phyloP scores from a whole-genome alignment of 2,888 invertebrate genomes.

The Eubasilissa splendida region DNA sequence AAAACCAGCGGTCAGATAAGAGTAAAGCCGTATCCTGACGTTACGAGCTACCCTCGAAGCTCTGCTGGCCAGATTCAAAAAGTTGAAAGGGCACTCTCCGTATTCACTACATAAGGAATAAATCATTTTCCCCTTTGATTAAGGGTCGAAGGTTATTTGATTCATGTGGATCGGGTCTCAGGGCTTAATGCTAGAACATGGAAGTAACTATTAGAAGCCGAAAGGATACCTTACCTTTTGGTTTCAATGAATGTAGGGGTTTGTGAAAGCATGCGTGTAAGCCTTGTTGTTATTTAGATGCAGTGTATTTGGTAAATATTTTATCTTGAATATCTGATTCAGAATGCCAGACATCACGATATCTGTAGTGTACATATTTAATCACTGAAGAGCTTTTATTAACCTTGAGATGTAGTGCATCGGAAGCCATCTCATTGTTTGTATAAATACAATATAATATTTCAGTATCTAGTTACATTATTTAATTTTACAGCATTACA shows the following conservation, averaged over 20 bases:
- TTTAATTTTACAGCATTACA: too few species aligned
- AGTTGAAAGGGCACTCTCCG: background rate
- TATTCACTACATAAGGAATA: background rate
- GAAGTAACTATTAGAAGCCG: constrained; percentile 1
- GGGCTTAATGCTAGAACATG: background rate
- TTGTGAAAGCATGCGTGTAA: constrained; percentile 25
- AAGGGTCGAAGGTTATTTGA: background rate
- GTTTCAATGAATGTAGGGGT: constrained; percentile 27
- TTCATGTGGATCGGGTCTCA: background rate
- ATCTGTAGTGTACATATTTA: too few species aligned
- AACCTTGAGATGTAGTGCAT: too few species aligned
- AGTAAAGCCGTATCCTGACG: background rate
- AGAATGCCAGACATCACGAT: too few species aligned
- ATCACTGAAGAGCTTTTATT: too few species aligned
- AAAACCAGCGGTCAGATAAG: constrained; percentile 37
- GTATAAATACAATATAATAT: too few species aligned
- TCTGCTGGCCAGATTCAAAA: background rate
- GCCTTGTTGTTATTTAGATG: background rate
- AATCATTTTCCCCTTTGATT: background rate
- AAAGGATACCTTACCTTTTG: constrained; percentile 25
- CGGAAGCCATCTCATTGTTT: too few species aligned
- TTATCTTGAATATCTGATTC: background rate
- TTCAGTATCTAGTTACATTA: too few species aligned
- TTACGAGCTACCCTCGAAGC: background rate
- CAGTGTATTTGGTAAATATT: constrained; percentile 2